phyloP scores from a whole-genome alignment of 92 coral and sea anemone species.

The Zoanthus sansibaricus region DNA sequence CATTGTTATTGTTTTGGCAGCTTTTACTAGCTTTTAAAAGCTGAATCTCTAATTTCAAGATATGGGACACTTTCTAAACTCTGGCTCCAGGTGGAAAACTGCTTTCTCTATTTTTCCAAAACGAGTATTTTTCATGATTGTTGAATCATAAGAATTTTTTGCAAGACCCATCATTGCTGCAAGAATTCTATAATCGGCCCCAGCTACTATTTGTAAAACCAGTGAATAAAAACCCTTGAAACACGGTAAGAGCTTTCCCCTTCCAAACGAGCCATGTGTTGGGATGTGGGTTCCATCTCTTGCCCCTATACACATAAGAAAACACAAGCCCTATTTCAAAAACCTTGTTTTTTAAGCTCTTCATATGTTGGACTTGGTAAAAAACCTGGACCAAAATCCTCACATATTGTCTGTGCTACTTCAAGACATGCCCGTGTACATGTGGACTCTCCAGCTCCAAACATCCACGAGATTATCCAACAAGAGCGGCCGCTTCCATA shows the following conservation, averaged over 20 bases:
- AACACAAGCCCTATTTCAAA: conserved; percentile 56
- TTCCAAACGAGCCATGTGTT: no score
- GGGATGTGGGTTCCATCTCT: conserved; percentile 42
- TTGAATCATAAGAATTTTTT: no score
- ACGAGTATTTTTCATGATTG: no score
- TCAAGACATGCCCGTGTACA: conserved; percentile 49
- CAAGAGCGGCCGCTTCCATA: background rate
- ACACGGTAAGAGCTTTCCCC: no score
- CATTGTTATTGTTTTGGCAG: no score
- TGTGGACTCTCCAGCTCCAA: conserved; percentile 62
- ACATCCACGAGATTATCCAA: conserved; percentile 52
- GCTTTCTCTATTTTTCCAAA: no score
- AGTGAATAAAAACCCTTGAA: no score
- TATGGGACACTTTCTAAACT: no score
- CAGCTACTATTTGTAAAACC: no score
- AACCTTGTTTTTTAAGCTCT: conserved; percentile 54
- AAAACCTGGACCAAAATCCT: conserved; percentile 62
- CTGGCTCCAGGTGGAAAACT: no score
- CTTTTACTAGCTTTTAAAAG: conserved; percentile 3
- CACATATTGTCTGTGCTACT: conserved; percentile 55
- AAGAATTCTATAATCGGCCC: no score
- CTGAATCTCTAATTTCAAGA: background rate
- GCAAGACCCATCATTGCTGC: no score
- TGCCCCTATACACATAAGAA: conserved; percentile 37
- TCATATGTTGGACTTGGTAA: conserved; percentile 58